Base-by-base conservation (phyloP, 2,888 invertebrate genomes). In the Isoperla grammatica region DNA sequence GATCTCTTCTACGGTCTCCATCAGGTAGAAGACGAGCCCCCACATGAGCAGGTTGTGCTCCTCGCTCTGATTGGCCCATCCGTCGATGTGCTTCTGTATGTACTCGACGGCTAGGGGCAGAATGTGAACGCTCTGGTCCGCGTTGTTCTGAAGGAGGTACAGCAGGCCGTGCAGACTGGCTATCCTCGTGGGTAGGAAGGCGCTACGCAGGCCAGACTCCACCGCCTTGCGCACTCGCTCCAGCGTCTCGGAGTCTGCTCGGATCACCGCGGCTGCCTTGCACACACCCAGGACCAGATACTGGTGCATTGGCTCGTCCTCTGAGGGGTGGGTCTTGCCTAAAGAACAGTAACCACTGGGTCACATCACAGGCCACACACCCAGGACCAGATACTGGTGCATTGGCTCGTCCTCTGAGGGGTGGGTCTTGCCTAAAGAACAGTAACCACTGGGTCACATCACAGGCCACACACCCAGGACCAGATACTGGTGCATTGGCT, bases 221-320 rank as follows among this genome's bases (percentile, higher is more conserved):
- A 87, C 70, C 40, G 83, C 69, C 66, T 81, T 83, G 64, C 81
- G 79, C 1, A 86, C 76, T 64, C 78, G 78, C 63, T 87, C 86
- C 65, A 79, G 75, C 12, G 77, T 76, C 56, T 83, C 81, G 35
- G 79, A 71, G 65, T 81, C 80, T 69, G 83, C 79, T 29, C 79
- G 79, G 56, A 86, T 74, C 48, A 87, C 81, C 49, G 86, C 84
- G 1, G 83, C 81, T 5, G 86, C 79, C 74, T 87, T 88, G 68
- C 85, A 84, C 15, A 83, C 77, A 2, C 83, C 85, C 6, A 87
- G 75, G 13, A 83, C 78, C 17, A 88, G 73, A 71, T 86, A 85
- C 66, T 88, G 87, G 74, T 84, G 83, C 22, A 89, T 75, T 60
- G 90, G 79, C 69, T 89, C 88, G 74, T 92, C 90, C 71, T 91